phyloP scores from a whole-genome alignment of 2,113 vertebrate genomes.

The Thymallus thymallus region DNA sequence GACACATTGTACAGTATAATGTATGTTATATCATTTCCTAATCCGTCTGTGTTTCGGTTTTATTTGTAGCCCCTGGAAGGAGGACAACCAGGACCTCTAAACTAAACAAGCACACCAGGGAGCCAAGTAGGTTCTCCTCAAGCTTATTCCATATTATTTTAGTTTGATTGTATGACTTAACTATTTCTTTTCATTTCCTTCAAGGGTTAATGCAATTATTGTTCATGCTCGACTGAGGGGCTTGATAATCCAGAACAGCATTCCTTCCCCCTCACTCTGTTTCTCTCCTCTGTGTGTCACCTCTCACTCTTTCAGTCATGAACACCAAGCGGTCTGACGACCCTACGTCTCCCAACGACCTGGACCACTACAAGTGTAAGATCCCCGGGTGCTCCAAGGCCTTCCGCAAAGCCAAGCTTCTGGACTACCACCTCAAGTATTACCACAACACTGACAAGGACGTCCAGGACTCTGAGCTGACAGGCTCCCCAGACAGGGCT shows the following conservation, averaged over 20 bases:
- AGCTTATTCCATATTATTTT: not conserved
- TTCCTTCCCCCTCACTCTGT: too few species aligned
- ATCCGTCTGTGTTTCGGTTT: not conserved
- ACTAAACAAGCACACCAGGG: conserved; percentile 57
- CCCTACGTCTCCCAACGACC: conserved; percentile 38
- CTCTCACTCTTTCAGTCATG: conserved; percentile 35
- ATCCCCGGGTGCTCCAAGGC: conserved; percentile 42
- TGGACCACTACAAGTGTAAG: conserved; percentile 50
- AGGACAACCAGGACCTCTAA: conserved; percentile 46
- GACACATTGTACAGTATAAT: too few species aligned
- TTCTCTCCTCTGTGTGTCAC: not conserved
- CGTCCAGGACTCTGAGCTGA: conserved; percentile 4
- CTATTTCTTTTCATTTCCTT: too few species aligned
- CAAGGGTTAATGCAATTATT: too few species aligned
- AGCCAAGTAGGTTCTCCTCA: conserved; percentile 51
- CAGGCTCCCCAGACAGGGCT: conserved; percentile 34
- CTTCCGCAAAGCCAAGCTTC: conserved; percentile 50
- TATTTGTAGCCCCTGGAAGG: conserved; percentile 33
- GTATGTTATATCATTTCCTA: not conserved
- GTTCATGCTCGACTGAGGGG: too few species aligned
- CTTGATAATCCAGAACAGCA: not conserved
- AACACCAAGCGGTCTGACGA: conserved; percentile 31
- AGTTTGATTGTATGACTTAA: too few species aligned
- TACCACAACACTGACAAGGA: conserved; percentile 45
- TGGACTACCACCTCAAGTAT: conserved; percentile 62